These are phyloP conservation scores for Polypedilum vanderplanki DNA, from an alignment of 1,140 invertebrate genomes.

Conservation along the genomic window DNA sequence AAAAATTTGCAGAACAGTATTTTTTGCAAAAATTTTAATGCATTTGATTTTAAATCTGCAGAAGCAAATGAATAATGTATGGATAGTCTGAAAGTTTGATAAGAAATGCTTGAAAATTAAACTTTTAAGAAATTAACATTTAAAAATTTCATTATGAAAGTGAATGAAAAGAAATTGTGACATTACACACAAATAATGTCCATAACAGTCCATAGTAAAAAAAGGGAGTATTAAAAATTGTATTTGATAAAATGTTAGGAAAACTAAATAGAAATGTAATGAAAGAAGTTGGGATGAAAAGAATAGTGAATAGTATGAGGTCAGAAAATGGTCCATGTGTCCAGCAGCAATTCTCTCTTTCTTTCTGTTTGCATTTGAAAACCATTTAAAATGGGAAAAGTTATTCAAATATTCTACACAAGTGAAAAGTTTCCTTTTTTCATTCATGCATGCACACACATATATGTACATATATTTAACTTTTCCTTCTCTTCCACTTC, in stretches of 20 bases:
- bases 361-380: slow-evolving; percentile 19
- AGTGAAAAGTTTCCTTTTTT: neutral
- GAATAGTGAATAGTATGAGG: slow-evolving; percentile 11
- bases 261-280: slow-evolving; percentile 20
- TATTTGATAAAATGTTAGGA: neutral
- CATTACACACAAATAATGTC: too few species aligned
- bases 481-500: neutral
- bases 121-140: too few species aligned
- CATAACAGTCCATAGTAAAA: neutral
- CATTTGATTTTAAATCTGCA: too few species aligned
- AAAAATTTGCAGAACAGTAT: too few species aligned
- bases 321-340: neutral
- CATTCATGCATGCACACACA: too few species aligned
- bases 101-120: too few species aligned
- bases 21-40: too few species aligned
- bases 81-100: too few species aligned
- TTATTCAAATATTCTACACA: slow-evolving; percentile 23
- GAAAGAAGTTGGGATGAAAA: neutral
- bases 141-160: too few species aligned
- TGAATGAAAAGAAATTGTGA: too few species aligned
- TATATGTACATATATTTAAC: slow-evolving; percentile 9
- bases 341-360: neutral
- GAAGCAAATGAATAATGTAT: too few species aligned
- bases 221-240: neutral
- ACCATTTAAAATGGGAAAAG: slow-evolving; percentile 26